Percentiles rank a stretch among this genome's conserved stretches.
These are phyloP conservation scores for Miichthys miiuy DNA, from an alignment of 2,797 vertebrate genomes.

Conservation along the genomic window DNA sequence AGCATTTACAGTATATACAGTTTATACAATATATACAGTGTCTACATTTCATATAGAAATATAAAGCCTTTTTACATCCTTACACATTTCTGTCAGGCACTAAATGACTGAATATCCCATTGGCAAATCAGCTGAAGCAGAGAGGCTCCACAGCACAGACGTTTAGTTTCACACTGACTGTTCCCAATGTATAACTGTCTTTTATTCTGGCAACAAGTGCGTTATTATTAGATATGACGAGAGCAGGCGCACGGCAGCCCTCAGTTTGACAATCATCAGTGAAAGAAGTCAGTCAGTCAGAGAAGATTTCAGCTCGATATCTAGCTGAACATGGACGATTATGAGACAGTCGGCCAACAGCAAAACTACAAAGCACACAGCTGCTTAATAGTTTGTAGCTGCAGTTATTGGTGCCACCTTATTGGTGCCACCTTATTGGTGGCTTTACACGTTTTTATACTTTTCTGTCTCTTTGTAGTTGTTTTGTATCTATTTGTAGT, in stretches of 20 bases:
- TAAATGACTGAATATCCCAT: slow-evolving; percentile 20
- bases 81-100: slow-evolving; percentile 35
- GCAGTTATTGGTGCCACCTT: background rate
- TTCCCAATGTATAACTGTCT: slow-evolving; percentile 36
- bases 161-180: slow-evolving; percentile 42
- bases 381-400: background rate
- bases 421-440: no score
- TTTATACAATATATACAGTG: slow-evolving; percentile 39
- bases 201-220: slow-evolving; percentile 43
- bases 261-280: background rate
- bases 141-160: slow-evolving; percentile 16
- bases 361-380: background rate
- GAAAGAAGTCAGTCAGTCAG: slow-evolving; percentile 3
- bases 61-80: slow-evolving; percentile 55
- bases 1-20: slow-evolving; percentile 56
- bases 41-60: slow-evolving; percentile 49
- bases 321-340: slow-evolving; percentile 2
- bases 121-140: slow-evolving; percentile 21
- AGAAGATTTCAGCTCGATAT: background rate
- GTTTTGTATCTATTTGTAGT: background rate
- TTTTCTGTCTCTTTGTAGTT: background rate
- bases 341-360: background rate
- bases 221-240: slow-evolving; percentile 12
- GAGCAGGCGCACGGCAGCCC: background rate
- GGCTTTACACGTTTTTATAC: background rate